These are phyloP conservation scores for Passer montanus DNA, from an alignment of 2,113 vertebrate genomes.

Conservation along the genomic window DNA sequence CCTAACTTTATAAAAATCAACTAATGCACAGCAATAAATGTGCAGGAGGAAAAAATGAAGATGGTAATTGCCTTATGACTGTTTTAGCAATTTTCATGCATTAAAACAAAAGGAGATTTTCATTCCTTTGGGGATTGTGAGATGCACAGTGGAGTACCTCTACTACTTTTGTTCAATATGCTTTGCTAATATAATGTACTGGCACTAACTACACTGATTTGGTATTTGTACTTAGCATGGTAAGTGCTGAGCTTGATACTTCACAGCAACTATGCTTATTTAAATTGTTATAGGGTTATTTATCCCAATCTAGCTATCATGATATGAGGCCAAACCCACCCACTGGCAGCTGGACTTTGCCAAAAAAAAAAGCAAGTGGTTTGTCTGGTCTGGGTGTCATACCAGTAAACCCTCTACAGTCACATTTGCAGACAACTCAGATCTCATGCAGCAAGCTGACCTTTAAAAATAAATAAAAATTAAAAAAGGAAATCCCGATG, in stretches of 20 bases:
- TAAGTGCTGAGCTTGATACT: not conserved
- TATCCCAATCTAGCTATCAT: not conserved
- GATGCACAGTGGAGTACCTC: not conserved
- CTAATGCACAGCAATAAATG: not conserved
- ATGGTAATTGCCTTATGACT: not conserved
- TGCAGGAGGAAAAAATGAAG: not conserved
- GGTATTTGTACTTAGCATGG: not conserved
- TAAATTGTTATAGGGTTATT: not conserved
- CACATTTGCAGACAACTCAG: not conserved
- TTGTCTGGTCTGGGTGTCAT: not conserved
- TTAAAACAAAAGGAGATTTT: not conserved
- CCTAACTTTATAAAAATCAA: not conserved
- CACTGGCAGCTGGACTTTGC: not conserved
- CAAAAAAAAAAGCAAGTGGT: not conserved
- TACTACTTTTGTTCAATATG: not conserved
- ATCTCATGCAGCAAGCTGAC: not conserved
- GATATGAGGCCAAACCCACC: not conserved
- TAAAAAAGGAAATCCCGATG: not conserved
- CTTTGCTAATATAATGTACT: not conserved
- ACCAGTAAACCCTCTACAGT: not conserved
- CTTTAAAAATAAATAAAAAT: not conserved
- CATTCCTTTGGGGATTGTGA: not conserved
- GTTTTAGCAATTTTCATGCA: not conserved
- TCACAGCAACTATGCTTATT: not conserved
- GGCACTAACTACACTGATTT: not conserved